Evolutionary conservation across 2,797 vertebrate genomes (phyloP).

Genomic region (Garrulus glandarius): DNA sequence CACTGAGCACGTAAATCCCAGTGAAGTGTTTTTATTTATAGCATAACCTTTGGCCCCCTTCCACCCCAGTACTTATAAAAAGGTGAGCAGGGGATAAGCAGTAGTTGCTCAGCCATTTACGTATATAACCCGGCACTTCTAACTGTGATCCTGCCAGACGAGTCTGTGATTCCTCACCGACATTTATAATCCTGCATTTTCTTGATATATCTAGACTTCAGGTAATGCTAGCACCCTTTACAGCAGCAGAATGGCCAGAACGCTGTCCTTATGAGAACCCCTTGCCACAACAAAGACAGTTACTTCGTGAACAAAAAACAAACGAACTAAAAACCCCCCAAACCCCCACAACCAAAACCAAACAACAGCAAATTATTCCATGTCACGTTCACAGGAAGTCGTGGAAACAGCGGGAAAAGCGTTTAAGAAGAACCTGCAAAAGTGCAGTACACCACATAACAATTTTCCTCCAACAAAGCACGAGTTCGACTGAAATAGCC

Average conservation of each 20-base stretch:
- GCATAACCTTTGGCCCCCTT: neutral
- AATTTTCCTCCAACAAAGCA: neutral
- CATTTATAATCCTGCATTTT: neutral
- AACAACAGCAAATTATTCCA: neutral
- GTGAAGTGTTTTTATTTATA: neutral
- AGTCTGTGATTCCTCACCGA: neutral
- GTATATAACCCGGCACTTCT: neutral
- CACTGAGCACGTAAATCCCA: neutral
- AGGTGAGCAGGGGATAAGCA: neutral
- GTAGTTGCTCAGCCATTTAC: neutral
- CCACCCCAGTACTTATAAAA: neutral
- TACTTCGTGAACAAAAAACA: neutral
- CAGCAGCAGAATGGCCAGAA: neutral
- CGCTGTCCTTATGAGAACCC: neutral
- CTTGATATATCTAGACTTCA: neutral
- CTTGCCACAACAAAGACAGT: neutral
- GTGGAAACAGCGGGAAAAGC: neutral
- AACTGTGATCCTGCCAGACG: neutral
- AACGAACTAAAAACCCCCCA: neutral
- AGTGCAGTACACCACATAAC: rapidly evolving
- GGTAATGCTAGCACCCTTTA: neutral
- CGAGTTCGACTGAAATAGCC: neutral
- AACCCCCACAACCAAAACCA: neutral
- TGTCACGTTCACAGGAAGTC: neutral
- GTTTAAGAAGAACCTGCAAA: neutral